Base-by-base conservation (phyloP, 2,888 invertebrate genomes). In the Andrena fulva region DNA sequence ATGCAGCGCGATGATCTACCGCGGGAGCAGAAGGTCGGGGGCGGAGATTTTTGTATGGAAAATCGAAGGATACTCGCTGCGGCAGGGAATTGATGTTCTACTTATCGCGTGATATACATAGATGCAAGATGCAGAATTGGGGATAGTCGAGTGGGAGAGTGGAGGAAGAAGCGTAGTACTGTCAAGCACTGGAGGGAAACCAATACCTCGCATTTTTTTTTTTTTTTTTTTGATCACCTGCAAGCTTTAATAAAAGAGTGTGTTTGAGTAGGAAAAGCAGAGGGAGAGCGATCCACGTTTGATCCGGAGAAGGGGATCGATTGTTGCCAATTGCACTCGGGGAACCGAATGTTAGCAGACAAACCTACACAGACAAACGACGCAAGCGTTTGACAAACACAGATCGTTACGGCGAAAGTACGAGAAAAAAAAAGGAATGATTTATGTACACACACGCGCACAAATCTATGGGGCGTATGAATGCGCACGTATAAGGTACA, bases 301-400 rank as follows among this genome's bases (percentile, higher is more conserved):
- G 42, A 42, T 42, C 42, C 42, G 3, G 56, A 4, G 27, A 24
- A 56, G 54, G 31, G 31, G n/a, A 60, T 8, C 16, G 62, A 77
- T 35, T 16, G 12, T 27, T 59, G 4, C 20, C 31, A 64, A 78
- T 81, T 69, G 66, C 73, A 80, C 84, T 86, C 82, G 86, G 79
- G 74, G 85, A 85, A 82, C 72, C 59, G 68, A 59, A 56, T 80
- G 59, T 81, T 71, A 73, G 81, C 72, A 31, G 24, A 80, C 79
- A 64, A 31, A 76, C 76, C 59, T 59, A 42, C 31, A 81, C 52
- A 64, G 52, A 80, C 56, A 63, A 87, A 89, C 85, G 56, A 87
- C 88, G 90, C 88, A 90, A 92, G 91, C 91, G 87, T 89, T 83
- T 87, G 85, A 87, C 68, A 88, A 66, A 84, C 87, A 89, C 63